Base-by-base conservation (phyloP, 1,140 invertebrate genomes). In the Pseudobourletiella spinata region DNA sequence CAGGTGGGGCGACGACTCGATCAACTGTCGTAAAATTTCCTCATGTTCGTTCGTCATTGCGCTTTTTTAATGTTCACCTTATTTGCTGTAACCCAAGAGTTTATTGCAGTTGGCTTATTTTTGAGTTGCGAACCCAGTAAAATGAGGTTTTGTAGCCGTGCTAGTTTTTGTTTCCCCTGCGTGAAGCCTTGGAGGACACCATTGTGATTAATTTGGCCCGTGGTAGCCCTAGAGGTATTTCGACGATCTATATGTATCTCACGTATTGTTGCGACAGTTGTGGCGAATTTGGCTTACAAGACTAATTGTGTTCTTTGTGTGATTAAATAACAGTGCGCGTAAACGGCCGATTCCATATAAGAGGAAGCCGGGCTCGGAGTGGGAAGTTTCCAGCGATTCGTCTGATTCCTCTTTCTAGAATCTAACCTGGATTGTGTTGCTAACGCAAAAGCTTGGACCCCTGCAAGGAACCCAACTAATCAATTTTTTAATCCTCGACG, bases 271-370 rank as follows among this genome's bases (percentile, higher is more conserved):
- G 54, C 16, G 8, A 50, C 26, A 50, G 29, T 28, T 28, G 20
- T 43, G n/a, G 18, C 18, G 57, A 24, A n/a, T 57, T 55, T 50
- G 57, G 26, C 42, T 30, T 44, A 50, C 20, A 18, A 59, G 56
- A 73, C 70, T 66, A 39, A 39, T 39, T 39, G n/a, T 39, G 8
- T 39, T 39, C n/a, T 39, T n/a, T n/a, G n/a, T n/a, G n/a, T n/a
- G n/a, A n/a, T n/a, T 11, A 39, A 39, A 39, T 39, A 81, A 71
- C 79, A 93, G 90, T 76, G 90, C 89, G 63, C 83, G 90, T 69
- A 93, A 93, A 77, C 80, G 89, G 58, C 90, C 90, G 35, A 89
- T 93, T 71, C 88, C 89, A 51, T 92, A 92, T 79, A 86, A 90
- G 70, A 82, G 89, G 39, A 59, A 57, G 54, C 26, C 39, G 28